phyloP scores from a whole-genome alignment of 2,113 vertebrate species.

The Neotoma lepida region DNA sequence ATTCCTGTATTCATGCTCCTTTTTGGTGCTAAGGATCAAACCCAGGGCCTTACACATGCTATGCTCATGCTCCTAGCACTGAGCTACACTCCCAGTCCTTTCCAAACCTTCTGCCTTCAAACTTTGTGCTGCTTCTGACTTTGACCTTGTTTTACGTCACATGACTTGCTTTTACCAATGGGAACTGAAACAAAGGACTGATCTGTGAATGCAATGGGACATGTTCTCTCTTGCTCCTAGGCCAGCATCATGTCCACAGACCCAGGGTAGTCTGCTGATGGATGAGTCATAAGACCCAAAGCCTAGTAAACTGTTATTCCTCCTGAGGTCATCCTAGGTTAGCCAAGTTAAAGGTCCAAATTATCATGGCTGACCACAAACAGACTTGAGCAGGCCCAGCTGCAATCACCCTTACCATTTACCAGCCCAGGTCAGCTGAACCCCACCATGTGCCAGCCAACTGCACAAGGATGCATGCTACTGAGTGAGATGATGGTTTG shows the following conservation, averaged over 20 bases:
- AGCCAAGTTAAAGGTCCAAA: not conserved
- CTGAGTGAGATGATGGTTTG: not conserved
- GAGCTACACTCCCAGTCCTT: not conserved
- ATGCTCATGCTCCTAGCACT: not conserved
- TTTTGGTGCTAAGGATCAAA: not conserved
- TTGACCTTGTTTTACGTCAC: not conserved
- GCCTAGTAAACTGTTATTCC: not conserved
- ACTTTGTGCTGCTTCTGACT: not conserved
- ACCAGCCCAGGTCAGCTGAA: not conserved
- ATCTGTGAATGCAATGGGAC: not conserved
- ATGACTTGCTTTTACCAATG: not conserved
- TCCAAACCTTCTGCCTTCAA: not conserved
- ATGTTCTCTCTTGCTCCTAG: not conserved
- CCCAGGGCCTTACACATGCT: not conserved
- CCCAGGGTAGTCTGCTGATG: not conserved
- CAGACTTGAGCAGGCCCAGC: not conserved
- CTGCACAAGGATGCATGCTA: too few relatives aligned
- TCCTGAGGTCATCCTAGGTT: not conserved
- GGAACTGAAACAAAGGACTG: not conserved
- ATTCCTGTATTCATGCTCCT: not conserved
- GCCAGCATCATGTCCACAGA: not conserved
- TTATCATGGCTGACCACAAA: slow-evolving; percentile 21
- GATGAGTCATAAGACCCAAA: not conserved
- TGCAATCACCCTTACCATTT: not conserved
- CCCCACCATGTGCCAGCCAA: not conserved